Base-by-base conservation (phyloP, 1,140 invertebrate genomes). In the Venustaconcha ellipsiformis region DNA sequence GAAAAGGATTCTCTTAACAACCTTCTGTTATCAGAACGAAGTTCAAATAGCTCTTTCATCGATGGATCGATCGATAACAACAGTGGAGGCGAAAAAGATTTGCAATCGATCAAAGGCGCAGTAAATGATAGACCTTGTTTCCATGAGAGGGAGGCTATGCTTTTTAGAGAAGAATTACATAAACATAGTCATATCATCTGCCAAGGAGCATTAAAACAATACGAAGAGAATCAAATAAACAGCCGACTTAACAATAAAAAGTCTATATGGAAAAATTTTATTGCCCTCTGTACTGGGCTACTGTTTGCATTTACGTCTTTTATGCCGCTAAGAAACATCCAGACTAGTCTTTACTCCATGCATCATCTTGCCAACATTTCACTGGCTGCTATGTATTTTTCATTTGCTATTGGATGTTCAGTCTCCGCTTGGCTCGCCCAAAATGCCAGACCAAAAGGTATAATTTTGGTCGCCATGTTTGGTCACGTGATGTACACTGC, bases 281-380 rank as follows among this genome's bases (percentile, higher is more conserved):
- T 83, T 57, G 78, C 82, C 13, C 63, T 83, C 26, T 83, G 82
- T 68, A 73, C 68, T 18, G 79, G 82, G n/a, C 66, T 83, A 56
- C 76, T 83, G 78, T 75, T 80, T 60, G 82, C 82, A 55, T 83
- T 83, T 72, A 83, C 80, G 74, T 83, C 82, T 17, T 83, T 83
- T 57, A 72, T 83, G 72, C 82, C 82, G 6, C 69, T 83, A 63
- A 70, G 82, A 65, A 83, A 83, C 60, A 83, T 83, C 70, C 82
- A 79, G 48, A 83, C 78, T 26, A 83, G 82, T 76, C 63, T 83
- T 15, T 81, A 80, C 69, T 64, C 73, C 5, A 48, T 67, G n/a
- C 62, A 80, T 55, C 58, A 81, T 56, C 57, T 83, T 26, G 82
- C 79, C 1, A 80, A 76, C 8, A 72, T 79, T 60, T 80, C 78